Conservation (phyloP, 2,113 vertebrate genomes). For the Etia nguti region DNA sequence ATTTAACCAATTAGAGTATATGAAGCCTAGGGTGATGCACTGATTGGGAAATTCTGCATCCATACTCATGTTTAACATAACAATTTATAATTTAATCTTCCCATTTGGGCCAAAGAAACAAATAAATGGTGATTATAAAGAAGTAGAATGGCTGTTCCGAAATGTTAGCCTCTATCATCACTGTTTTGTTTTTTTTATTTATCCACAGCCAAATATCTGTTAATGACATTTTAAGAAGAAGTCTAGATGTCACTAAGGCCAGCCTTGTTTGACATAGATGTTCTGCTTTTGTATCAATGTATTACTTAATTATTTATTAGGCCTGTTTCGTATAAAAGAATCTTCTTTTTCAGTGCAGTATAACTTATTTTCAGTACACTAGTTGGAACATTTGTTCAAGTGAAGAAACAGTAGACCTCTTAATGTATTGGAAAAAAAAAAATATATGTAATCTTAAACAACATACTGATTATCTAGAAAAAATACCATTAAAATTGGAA, state of each 20-base stretch:
- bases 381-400: background rate
- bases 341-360: background rate
- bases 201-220: background rate
- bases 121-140: background rate
- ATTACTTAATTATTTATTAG: background rate
- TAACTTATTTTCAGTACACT: background rate
- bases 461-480: background rate
- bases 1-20: background rate
- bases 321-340: background rate
- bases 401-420: background rate
- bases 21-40: background rate
- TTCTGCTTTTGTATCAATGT: background rate
- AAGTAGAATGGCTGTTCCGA: background rate
- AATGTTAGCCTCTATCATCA: background rate
- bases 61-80: background rate
- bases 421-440: background rate
- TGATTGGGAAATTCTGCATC: background rate
- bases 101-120: background rate
- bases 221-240: background rate
- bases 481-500: background rate
- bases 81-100: background rate
- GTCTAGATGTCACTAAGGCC: background rate
- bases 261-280: background rate
- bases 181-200: fast-evolving
- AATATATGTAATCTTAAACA: background rate